A percentile compares a stretch with the other conserved stretches of the same genome.
phyloP scores from a whole-genome alignment of 1,140 invertebrate species.

The Bombus vancouverensis region DNA sequence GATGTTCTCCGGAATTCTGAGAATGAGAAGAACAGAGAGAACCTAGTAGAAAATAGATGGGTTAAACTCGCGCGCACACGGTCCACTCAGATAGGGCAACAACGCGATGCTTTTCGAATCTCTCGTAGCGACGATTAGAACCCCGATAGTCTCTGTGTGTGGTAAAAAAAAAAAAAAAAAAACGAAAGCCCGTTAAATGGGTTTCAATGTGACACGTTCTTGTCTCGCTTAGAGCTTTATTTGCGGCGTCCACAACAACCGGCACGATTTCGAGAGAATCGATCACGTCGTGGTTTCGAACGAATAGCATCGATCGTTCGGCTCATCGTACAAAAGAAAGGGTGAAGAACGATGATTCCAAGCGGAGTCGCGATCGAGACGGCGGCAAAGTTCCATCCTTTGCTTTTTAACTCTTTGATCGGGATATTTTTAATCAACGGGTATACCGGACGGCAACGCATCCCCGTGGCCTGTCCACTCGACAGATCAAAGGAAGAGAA shows the following conservation, averaged over 20 bases:
- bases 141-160: background rate
- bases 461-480: constrained; percentile 40
- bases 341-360: background rate
- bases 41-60: background rate
- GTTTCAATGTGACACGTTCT: background rate
- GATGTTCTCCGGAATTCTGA: background rate
- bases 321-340: background rate
- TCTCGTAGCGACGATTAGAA: background rate
- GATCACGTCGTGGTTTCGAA: background rate
- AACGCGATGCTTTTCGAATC: background rate
- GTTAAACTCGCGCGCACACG: background rate
- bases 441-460: constrained; percentile 23
- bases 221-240: constrained; percentile 10
- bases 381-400: constrained; percentile 6
- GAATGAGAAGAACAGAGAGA: background rate
- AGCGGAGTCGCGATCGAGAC: background rate
- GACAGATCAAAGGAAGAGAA: constrained; percentile 38
- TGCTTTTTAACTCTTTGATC: constrained; percentile 52
- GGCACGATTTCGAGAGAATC: background rate
- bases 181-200: background rate
- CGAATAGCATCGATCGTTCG: background rate
- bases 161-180: background rate
- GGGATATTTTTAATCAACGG: constrained; percentile 54
- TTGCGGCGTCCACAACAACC: background rate
- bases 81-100: no score